These are phyloP conservation scores for Campoletis raptor DNA, from an alignment of 2,888 invertebrate species.

Conservation along the genomic window DNA sequence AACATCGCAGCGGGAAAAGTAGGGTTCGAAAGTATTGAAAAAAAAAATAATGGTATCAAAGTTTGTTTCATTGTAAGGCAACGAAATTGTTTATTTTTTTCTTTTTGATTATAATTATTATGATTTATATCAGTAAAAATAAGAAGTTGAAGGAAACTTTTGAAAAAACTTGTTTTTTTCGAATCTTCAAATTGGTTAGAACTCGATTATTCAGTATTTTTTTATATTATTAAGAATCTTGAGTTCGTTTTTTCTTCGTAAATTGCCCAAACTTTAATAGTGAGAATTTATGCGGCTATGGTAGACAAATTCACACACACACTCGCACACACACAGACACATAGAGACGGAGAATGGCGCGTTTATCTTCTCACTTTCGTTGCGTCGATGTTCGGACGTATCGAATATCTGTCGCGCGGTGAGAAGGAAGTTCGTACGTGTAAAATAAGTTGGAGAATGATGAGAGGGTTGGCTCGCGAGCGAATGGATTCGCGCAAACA, in stretches of 20 bases:
- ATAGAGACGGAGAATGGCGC: background rate
- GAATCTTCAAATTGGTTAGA: background rate
- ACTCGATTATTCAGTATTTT: background rate
- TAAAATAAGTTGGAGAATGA: background rate
- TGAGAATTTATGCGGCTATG: background rate
- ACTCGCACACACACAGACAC: background rate
- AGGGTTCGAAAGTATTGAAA: no score
- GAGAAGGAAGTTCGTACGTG: conserved; percentile 2
- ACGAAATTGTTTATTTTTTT: no score
- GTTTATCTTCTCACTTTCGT: conserved; percentile 17
- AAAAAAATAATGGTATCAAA: no score
- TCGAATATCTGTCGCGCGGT: conserved; percentile 34
- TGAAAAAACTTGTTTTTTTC: background rate
- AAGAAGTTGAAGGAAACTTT: background rate
- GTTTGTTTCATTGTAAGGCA: no score
- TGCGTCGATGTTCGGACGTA: conserved; percentile 18
- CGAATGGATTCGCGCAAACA: conserved; percentile 56
- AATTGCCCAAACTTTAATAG: background rate
- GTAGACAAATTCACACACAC: background rate
- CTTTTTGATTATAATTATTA: no score
- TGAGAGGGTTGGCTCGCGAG: conserved; percentile 8
- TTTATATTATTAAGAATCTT: background rate
- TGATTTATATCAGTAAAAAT: no score
- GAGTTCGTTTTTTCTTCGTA: background rate
- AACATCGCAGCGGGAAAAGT: no score